These are phyloP conservation scores for Laticauda laticaudata DNA, from an alignment of 2,113 vertebrate species.

Conservation along the genomic window DNA sequence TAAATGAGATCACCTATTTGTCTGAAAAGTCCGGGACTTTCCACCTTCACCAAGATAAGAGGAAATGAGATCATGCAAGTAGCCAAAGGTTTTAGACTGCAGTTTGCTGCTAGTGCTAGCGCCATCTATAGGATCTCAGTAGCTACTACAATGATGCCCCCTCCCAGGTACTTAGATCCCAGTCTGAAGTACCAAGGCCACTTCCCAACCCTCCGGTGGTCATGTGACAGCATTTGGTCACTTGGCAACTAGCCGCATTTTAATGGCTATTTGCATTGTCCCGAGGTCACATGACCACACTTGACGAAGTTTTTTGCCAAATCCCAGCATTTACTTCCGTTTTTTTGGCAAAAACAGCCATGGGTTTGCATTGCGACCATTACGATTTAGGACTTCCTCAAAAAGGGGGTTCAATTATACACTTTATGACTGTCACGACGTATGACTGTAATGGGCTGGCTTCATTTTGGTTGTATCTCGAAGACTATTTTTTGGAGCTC, in stretches of 20 bases:
- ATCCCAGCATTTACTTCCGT: neutral
- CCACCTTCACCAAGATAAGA: too few relatives aligned
- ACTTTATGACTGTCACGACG: neutral
- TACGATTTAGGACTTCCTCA: neutral
- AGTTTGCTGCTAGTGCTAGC: too few relatives aligned
- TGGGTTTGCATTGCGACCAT: neutral
- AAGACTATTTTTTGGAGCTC: neutral
- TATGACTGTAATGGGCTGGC: neutral
- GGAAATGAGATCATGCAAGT: too few relatives aligned
- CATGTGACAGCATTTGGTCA: neutral
- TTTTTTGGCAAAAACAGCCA: neutral
- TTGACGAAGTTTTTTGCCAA: neutral
- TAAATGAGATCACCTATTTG: too few relatives aligned
- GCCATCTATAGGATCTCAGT: too few relatives aligned
- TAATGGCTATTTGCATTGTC: neutral
- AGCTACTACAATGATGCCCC: neutral
- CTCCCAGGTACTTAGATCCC: neutral
- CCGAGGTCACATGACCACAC: neutral
- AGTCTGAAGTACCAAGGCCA: too few relatives aligned
- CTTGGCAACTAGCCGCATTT: neutral
- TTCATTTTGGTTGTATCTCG: neutral
- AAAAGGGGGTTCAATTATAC: neutral
- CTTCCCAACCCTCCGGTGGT: neutral
- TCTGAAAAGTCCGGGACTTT: too few relatives aligned
- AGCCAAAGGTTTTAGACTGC: too few relatives aligned